phyloP scores from a whole-genome alignment of 2,888 invertebrate genomes.

The Toxonevra muliebris region DNA sequence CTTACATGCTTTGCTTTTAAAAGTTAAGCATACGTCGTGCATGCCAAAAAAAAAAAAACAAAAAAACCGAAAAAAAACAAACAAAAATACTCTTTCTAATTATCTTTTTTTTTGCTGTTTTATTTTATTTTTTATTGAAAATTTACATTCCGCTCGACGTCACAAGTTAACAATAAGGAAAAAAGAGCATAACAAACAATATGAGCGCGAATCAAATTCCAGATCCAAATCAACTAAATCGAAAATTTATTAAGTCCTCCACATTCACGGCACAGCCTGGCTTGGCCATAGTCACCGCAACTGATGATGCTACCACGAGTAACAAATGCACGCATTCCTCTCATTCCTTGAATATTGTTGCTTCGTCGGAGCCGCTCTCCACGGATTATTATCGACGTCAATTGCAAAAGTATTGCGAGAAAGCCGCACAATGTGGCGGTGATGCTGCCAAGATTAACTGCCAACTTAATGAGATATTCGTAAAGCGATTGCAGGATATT shows the following conservation, averaged over 20 bases:
- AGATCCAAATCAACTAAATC: too few relatives aligned
- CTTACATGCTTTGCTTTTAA: neutral
- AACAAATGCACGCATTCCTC: neutral
- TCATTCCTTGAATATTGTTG: neutral
- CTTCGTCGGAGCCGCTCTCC: slow-evolving; percentile 18
- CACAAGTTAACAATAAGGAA: too few relatives aligned
- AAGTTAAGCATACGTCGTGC: slow-evolving; percentile 22
- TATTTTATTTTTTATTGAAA: too few relatives aligned
- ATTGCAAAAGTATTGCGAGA: slow-evolving; percentile 5
- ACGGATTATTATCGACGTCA: slow-evolving; percentile 34
- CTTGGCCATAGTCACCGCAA: slow-evolving; percentile 13
- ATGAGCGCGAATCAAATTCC: too few relatives aligned
- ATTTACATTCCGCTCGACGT: too few relatives aligned
- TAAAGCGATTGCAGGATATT: slow-evolving; percentile 70
- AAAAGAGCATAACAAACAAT: too few relatives aligned
- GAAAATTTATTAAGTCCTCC: too few relatives aligned
- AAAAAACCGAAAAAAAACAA: neutral
- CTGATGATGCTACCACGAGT: neutral
- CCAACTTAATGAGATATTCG: slow-evolving; percentile 72
- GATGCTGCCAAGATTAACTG: slow-evolving; percentile 51
- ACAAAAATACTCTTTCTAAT: neutral
- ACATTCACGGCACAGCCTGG: too few relatives aligned
- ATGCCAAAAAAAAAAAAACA: slow-evolving; percentile 16
- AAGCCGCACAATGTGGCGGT: slow-evolving; percentile 27
- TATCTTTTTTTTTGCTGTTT: too few relatives aligned